These are phyloP conservation scores for Ichneumon xanthorius DNA, from an alignment of 2,888 invertebrate genomes.

Conservation along the genomic window DNA sequence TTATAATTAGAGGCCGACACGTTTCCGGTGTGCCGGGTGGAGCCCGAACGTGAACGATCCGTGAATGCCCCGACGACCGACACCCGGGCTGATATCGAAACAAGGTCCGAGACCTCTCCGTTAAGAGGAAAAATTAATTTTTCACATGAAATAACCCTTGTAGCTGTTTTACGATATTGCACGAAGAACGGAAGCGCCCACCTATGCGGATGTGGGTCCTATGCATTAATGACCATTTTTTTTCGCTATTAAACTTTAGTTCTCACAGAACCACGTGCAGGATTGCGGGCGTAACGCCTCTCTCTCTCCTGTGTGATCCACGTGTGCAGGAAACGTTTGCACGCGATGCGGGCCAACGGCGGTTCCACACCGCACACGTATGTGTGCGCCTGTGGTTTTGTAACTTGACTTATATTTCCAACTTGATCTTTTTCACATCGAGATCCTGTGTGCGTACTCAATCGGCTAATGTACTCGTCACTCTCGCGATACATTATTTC, in stretches of 20 bases:
- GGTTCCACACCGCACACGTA: constrained; percentile 28
- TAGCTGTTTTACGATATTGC: background rate
- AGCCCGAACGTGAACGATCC: constrained; percentile 68
- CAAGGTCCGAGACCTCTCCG: constrained; percentile 2
- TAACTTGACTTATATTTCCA: background rate
- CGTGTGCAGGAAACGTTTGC: constrained; percentile 65
- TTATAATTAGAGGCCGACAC: constrained; percentile 82
- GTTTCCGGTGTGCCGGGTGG: constrained; percentile 65
- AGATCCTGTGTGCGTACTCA: background rate
- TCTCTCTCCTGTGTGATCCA: constrained; percentile 31
- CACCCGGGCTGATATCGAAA: constrained; percentile 47
- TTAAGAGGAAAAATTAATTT: constrained; percentile 34
- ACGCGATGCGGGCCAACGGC: constrained; percentile 61
- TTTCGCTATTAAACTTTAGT: constrained; percentile 4
- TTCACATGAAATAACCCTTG: background rate
- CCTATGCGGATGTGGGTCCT: constrained; percentile 40
- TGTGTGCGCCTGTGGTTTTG: background rate
- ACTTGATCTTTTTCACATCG: constrained; percentile 40
- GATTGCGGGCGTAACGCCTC: constrained; percentile 18
- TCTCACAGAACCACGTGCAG: constrained; percentile 57
- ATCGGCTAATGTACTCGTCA: too few relatives aligned
- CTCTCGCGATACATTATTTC: too few relatives aligned
- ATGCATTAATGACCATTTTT: constrained; percentile 2
- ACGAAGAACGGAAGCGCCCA: constrained; percentile 21
- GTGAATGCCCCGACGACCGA: constrained; percentile 47